Conservation (phyloP, 2,797 vertebrate genomes). For the Sebastes iracundus region DNA sequence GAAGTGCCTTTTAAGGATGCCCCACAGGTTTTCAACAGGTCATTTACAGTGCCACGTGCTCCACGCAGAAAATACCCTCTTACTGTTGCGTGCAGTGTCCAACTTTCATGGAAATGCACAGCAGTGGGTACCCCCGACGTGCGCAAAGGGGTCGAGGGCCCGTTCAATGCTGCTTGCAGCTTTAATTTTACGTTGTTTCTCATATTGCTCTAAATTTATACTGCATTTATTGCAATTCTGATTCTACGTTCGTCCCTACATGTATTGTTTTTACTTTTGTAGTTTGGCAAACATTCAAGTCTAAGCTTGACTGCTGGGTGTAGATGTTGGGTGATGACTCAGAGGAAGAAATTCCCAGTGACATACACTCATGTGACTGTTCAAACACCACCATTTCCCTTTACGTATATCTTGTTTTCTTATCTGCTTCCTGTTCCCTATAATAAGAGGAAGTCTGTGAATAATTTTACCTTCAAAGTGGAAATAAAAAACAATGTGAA, state of each 20-base stretch:
- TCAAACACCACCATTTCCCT: not conserved
- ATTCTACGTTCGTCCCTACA: not conserved
- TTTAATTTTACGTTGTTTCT: not conserved
- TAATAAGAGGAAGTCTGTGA: not conserved
- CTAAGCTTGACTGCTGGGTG: too few species aligned
- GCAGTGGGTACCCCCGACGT: too few species aligned
- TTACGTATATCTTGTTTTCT: not conserved
- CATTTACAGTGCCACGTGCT: too few species aligned
- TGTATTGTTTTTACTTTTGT: not conserved
- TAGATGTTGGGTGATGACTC: not conserved
- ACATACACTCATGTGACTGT: slow-evolving; percentile 18
- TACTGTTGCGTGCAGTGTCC: too few species aligned
- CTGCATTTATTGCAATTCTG: not conserved
- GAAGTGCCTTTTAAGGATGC: too few species aligned
- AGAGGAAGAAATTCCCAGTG: not conserved
- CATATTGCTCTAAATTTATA: not conserved
- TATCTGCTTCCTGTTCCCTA: slow-evolving; percentile 12
- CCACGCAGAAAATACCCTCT: too few species aligned
- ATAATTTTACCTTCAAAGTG: not conserved
- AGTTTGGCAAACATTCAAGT: not conserved
- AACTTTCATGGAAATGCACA: too few species aligned
- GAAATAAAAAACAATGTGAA: not conserved
- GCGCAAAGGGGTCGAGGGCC: too few species aligned
- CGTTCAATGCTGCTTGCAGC: too few species aligned
- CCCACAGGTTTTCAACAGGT: too few species aligned